These are phyloP conservation scores for Paraplagusia blochii DNA, from an alignment of 2,113 vertebrate genomes.

Conservation along the genomic window DNA sequence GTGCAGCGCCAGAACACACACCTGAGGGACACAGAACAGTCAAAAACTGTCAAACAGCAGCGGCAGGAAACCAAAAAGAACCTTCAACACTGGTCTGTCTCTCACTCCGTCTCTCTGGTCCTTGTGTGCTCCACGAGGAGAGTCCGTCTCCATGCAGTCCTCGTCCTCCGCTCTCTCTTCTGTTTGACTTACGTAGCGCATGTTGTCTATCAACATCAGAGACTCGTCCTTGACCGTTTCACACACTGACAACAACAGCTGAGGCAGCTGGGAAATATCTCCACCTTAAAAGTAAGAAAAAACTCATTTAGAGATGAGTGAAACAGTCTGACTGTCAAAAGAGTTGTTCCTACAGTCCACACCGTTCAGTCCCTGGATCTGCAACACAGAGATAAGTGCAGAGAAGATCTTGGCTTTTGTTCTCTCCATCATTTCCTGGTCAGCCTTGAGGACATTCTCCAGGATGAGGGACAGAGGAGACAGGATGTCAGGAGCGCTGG, in stretches of 20 bases:
- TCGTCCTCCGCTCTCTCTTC: constrained; percentile 79
- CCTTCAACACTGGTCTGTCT: too few relatives aligned
- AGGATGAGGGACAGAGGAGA: constrained; percentile 87
- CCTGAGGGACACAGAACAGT: constrained; percentile 65
- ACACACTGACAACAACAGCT: constrained; percentile 89
- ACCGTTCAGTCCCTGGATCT: constrained; percentile 92
- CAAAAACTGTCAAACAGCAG: not conserved
- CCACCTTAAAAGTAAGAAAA: constrained; percentile 56
- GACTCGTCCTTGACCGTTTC: constrained; percentile 92
- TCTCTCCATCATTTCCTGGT: constrained; percentile 91
- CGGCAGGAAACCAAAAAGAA: not conserved
- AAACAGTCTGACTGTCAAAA: not conserved
- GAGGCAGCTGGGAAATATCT: constrained; percentile 91
- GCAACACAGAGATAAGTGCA: constrained; percentile 88
- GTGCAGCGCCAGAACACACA: constrained; percentile 92
- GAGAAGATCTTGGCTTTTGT: constrained; percentile 95
- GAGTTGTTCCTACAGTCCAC: constrained; percentile 18
- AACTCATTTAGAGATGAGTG: not conserved
- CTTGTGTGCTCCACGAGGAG: constrained; percentile 80
- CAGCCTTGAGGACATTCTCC: constrained; percentile 89
- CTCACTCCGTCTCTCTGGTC: constrained; percentile 93
- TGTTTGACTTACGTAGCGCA: constrained; percentile 77
- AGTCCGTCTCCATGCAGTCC: constrained; percentile 96
- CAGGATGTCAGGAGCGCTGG: constrained; percentile 85
- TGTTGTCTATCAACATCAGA: constrained; percentile 84